A percentile compares a stretch with the other conserved stretches of the same genome.
Evolutionary conservation across 2,113 vertebrate species (phyloP).

Genomic region (Mixornis gularis): DNA sequence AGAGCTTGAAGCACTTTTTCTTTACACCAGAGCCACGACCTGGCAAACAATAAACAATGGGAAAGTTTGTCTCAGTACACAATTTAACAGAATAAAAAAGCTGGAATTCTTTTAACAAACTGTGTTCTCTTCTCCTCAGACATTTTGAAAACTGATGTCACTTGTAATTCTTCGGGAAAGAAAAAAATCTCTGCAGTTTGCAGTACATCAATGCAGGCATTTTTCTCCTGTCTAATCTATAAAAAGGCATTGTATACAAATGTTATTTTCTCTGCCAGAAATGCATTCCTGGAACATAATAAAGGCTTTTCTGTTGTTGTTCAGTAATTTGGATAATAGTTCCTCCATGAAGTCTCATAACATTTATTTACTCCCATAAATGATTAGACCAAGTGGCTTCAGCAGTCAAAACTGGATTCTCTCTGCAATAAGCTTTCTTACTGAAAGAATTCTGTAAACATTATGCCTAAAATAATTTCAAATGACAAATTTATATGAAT

Average conservation of each 20-base stretch:
- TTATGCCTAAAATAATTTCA: slow-evolving; percentile 20
- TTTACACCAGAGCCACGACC: slow-evolving; percentile 24
- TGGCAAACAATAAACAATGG: slow-evolving; percentile 67
- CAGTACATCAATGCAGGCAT: slow-evolving; percentile 68
- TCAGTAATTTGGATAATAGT: slow-evolving; percentile 73
- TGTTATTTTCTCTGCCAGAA: slow-evolving; percentile 68
- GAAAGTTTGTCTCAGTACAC: slow-evolving; percentile 68
- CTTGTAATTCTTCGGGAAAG: slow-evolving; percentile 65
- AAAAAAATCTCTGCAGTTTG: slow-evolving; percentile 59
- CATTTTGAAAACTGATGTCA: slow-evolving; percentile 73
- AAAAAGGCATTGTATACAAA: slow-evolving; percentile 74
- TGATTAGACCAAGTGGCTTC: slow-evolving; percentile 45
- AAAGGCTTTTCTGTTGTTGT: slow-evolving; percentile 61
- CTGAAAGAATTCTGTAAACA: slow-evolving; percentile 32
- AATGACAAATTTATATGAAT: slow-evolving; percentile 14
- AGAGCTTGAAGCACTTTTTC: slow-evolving; percentile 6
- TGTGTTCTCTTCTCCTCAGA: slow-evolving; percentile 67
- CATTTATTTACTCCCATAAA: slow-evolving; percentile 71
- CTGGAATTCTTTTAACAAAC: slow-evolving; percentile 62
- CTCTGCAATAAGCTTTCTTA: slow-evolving; percentile 21
- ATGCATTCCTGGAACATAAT: slow-evolving; percentile 63
- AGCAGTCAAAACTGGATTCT: slow-evolving; percentile 18
- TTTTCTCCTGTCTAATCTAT: slow-evolving; percentile 67
- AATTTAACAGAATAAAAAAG: slow-evolving; percentile 39
- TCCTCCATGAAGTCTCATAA: slow-evolving; percentile 70